A percentile compares a stretch with the other conserved stretches of the same genome.
These are phyloP conservation scores for Laticauda colubrina DNA, from an alignment of 2,113 vertebrate species.

Conservation along the genomic window DNA sequence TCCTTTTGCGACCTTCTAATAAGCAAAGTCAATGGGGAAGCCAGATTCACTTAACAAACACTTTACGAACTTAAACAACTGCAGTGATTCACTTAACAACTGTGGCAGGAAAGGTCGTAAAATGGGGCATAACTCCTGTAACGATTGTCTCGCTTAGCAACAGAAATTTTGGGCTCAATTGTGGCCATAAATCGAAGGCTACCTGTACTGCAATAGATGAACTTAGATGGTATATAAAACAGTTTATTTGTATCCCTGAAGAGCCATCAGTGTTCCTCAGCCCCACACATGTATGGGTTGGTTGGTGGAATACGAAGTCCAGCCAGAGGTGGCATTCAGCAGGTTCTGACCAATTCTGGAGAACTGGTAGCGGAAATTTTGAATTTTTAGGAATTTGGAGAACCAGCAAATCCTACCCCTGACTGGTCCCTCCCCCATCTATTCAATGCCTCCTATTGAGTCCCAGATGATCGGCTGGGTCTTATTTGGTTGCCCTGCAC, in stretches of 20 bases:
- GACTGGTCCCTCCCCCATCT: too few relatives aligned
- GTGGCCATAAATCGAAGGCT: not conserved
- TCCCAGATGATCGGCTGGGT: too few relatives aligned
- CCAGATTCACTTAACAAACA: not conserved
- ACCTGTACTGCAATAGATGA: not conserved
- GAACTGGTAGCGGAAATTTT: too few relatives aligned
- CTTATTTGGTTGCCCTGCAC: too few relatives aligned
- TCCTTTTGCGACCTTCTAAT: not conserved
- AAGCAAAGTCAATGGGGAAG: not conserved
- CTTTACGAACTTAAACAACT: not conserved
- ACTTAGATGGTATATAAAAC: not conserved
- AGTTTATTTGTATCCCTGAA: not conserved
- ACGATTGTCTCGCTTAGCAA: not conserved
- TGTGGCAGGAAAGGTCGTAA: not conserved
- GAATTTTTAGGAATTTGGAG: too few relatives aligned
- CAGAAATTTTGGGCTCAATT: not conserved
- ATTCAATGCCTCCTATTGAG: too few relatives aligned
- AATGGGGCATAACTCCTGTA: not conserved
- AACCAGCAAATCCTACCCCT: too few relatives aligned
- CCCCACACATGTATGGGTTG: not conserved
- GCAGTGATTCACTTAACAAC: not conserved
- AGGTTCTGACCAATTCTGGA: too few relatives aligned
- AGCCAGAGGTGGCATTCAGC: too few relatives aligned
- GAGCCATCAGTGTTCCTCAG: not conserved
- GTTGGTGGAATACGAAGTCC: not conserved